Conservation (phyloP, 1,140 invertebrate species). For the Diploscapter pachys region DNA sequence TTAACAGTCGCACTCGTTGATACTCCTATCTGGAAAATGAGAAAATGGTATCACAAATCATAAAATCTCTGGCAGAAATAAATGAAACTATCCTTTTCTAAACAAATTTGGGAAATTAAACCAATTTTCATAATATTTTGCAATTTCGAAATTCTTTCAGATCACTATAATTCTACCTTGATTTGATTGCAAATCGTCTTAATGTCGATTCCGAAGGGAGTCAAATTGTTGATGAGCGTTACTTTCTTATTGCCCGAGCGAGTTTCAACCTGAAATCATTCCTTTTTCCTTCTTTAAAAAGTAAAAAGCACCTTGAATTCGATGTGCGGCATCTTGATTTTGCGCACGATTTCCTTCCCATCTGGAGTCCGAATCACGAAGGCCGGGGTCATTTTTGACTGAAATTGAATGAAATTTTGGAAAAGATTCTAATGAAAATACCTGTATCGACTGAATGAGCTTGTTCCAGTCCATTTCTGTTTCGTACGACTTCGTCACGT, state of each 20-base stretch:
- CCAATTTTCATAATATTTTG: not conserved
- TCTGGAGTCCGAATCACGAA: conserved; percentile 36
- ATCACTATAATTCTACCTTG: conserved; percentile 5
- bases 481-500: conserved; percentile 18
- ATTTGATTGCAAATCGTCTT: conserved; percentile 60
- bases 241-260: conserved; percentile 84
- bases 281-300: conserved; percentile 63
- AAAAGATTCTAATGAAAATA: not conserved
- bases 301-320: conserved; percentile 27
- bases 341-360: conserved; percentile 29
- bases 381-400: conserved; percentile 31
- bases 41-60: too few relatives aligned
- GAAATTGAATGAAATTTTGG: conserved; percentile 7
- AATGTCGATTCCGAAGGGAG: conserved; percentile 77
- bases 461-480: conserved; percentile 70
- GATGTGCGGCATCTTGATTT: conserved; percentile 21
- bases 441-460: conserved; percentile 30
- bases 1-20: conserved; percentile 79
- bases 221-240: conserved; percentile 80
- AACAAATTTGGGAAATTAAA: too few relatives aligned
- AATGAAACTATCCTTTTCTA: too few relatives aligned
- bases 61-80: too few relatives aligned
- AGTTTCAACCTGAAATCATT: conserved; percentile 74
- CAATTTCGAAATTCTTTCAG: not conserved
- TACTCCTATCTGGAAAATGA: conserved; percentile 70